These are phyloP conservation scores for Microcebus jonahi DNA, from an alignment of 2,113 vertebrate genomes.

Conservation along the genomic window DNA sequence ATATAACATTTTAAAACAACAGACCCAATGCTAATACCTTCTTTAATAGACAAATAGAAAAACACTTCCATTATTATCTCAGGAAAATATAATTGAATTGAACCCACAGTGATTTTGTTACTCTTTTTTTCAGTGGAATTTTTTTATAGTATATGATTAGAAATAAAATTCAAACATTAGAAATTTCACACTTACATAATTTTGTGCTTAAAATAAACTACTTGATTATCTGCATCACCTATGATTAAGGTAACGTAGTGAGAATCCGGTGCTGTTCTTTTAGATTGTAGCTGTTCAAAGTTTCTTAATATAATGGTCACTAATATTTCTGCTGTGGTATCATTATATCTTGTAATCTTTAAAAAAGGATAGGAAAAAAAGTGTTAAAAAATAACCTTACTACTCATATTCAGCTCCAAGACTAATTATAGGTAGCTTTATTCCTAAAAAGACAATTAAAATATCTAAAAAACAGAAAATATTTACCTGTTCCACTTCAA, in stretches of 20 bases:
- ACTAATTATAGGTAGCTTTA: neutral
- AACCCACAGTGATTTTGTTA: neutral
- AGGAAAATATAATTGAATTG: conserved; percentile 48
- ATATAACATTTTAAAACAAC: conserved; percentile 20
- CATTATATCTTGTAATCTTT: conserved; percentile 92
- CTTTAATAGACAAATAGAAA: neutral
- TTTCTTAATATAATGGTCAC: conserved; percentile 92
- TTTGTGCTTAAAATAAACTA: conserved; percentile 92
- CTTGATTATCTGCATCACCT: conserved; percentile 93
- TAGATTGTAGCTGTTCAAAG: conserved; percentile 89
- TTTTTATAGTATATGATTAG: conserved; percentile 30
- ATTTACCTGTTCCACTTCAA: conserved; percentile 91
- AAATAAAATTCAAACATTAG: conserved; percentile 49
- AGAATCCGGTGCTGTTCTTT: conserved; percentile 91
- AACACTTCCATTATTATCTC: neutral
- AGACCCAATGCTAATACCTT: neutral
- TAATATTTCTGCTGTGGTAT: conserved; percentile 90
- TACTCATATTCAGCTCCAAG: conserved; percentile 10
- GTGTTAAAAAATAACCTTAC: conserved; percentile 51
- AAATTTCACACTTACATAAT: conserved; percentile 86
- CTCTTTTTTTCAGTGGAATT: neutral
- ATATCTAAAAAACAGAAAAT: conserved; percentile 35
- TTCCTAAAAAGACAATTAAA: conserved; percentile 39
- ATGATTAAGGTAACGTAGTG: conserved; percentile 92
- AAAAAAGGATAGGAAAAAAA: conserved; percentile 68